phyloP scores from a whole-genome alignment of 2,888 invertebrate genomes.

The Phaedon cochleariae region DNA sequence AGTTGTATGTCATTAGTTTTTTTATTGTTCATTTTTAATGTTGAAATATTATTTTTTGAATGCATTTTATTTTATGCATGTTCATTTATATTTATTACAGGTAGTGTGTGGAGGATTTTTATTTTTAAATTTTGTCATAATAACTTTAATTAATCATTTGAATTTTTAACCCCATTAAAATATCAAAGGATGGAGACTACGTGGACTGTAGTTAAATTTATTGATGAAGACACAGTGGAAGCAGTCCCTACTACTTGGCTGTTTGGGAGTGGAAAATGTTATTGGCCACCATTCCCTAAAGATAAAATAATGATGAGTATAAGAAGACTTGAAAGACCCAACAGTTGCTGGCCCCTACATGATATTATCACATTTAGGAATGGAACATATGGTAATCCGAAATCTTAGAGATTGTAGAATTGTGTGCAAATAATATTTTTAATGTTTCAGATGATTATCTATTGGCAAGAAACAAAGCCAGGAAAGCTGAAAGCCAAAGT shows the following conservation, averaged over 20 bases:
- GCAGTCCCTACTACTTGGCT: neutral
- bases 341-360: neutral
- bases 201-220: neutral
- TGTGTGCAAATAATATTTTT: neutral
- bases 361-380: neutral
- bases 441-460: neutral
- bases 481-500: conserved; percentile 3
- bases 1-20: too few relatives aligned
- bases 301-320: neutral
- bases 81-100: too few relatives aligned
- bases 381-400: conserved; percentile 6
- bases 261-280: neutral
- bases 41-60: too few relatives aligned
- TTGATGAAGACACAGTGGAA: neutral
- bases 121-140: neutral
- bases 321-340: neutral
- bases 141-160: neutral
- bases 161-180: neutral
- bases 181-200: neutral
- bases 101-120: neutral
- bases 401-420: neutral
- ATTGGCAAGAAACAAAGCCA: neutral
- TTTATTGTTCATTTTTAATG: too few relatives aligned
- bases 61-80: too few relatives aligned
- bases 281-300: neutral